Base-by-base conservation (phyloP, 2,888 invertebrate species). In the Conistra vaccinii region DNA sequence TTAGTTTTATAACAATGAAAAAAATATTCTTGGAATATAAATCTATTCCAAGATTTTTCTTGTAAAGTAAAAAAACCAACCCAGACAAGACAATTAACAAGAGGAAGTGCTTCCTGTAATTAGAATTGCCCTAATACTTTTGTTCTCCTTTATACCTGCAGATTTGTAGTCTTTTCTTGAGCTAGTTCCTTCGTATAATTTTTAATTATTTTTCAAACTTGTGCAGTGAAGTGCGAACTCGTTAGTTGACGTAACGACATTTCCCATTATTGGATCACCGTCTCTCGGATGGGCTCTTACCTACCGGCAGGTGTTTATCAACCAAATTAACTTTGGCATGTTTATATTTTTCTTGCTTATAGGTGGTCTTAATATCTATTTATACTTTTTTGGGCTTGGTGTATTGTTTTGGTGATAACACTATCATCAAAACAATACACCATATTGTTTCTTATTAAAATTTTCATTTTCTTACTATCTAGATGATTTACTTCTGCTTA, bases 241-340 rank as follows among this genome's bases (percentile, higher is more conserved):
- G 88, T 90, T 89, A 89, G 58, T 69, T 62, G 78, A 80, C 76
- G 81, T 83, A 84, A 86, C 80, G 79, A 84, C 85, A 89, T 90
- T 86, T 81, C 70, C 17, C 69, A 74, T 89, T 89, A 91, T 91
- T 90, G 84, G 85, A 91, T 91, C 85, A 87, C 55, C 81, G 77
- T 45, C 68, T 61, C 81, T 81, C 75, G 55, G 83, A 83, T 80
- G 75, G 77, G 79, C 78, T 82, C 81, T 81, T 78, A 80, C 71
- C 81, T 76, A 76, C 73, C 39, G 20, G 26, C 68, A 48, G 76
- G 73, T 80, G 70, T 78, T 76, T 79, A 76, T 61, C 69, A 77
- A 77, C 55, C 55, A 61, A 85, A 82, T 87, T 78, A 78, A 70
- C 62, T 76, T 75, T 72, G 48, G 65, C 51, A 69, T 74, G 39